Evolutionary conservation across 2,113 vertebrate species (phyloP).

Genomic region (Paradoxurus hermaphroditus): DNA sequence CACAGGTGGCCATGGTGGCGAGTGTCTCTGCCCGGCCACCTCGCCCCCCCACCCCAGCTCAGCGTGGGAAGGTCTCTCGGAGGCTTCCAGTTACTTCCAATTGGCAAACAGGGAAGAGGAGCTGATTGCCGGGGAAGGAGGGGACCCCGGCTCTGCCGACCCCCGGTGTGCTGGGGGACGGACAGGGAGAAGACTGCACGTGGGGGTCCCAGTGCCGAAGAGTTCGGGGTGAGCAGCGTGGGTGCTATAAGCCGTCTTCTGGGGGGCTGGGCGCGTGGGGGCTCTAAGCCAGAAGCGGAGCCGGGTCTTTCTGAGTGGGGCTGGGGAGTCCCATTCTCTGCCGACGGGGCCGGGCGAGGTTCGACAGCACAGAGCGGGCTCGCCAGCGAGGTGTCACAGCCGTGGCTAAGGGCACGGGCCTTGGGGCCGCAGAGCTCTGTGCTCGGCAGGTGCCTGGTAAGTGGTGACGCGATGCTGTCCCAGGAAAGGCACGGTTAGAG

Average conservation of each 20-base stretch:
- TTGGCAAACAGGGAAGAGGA: no score
- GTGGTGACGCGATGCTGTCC: fast-evolving
- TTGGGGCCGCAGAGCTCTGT: no score
- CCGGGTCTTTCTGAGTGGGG: neutral
- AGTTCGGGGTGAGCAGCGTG: neutral
- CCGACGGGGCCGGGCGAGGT: fast-evolving
- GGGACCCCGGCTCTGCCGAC: neutral
- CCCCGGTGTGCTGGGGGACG: neutral
- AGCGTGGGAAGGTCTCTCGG: fast-evolving
- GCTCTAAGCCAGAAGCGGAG: neutral
- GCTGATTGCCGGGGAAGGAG: fast-evolving
- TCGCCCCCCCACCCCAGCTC: no score
- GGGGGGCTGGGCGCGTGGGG: neutral
- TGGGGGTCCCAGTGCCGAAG: neutral
- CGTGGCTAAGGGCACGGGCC: neutral
- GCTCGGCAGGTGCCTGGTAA: fast-evolving
- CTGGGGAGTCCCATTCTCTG: fast-evolving
- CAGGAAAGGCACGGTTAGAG: neutral
- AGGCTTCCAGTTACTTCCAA: fast-evolving
- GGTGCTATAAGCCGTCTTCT: neutral
- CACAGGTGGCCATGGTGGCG: fast-evolving
- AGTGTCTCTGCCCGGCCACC: no score
- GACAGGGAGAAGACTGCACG: neutral
- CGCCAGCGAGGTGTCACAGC: fast-evolving
- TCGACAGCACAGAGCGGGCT: fast-evolving